Conservation (phyloP, 2,797 vertebrate genomes). For the Parauchenoglanis ngamensis region DNA sequence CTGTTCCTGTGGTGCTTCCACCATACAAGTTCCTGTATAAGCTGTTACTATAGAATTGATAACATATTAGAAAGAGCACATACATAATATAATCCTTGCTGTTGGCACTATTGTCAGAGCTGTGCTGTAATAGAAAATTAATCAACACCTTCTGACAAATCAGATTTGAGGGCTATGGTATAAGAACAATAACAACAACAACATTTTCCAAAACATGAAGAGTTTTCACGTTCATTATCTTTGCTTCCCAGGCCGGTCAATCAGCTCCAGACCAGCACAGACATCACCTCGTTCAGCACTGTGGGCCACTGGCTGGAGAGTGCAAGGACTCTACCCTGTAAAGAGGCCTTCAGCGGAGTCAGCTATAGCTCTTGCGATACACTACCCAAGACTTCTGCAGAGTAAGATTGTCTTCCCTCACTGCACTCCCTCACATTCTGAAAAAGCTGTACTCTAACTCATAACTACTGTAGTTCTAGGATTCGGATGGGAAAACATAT, state of each 20-base stretch:
- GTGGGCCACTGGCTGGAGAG: slow-evolving; percentile 92
- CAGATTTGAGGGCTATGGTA: background rate
- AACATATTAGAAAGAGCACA: background rate
- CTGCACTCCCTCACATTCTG: background rate
- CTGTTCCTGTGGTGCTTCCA: background rate
- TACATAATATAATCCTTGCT: background rate
- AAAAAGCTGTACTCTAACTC: background rate
- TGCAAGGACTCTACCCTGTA: slow-evolving; percentile 89
- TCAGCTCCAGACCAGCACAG: slow-evolving; percentile 88
- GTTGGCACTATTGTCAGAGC: background rate
- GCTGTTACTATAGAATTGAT: background rate
- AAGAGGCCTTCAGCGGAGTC: slow-evolving; percentile 93
- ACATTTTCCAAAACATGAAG: background rate
- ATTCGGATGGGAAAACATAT: slow-evolving; percentile 1
- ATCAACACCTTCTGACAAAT: background rate
- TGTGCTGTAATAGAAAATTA: background rate
- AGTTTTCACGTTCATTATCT: background rate
- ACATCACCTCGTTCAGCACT: slow-evolving; percentile 83
- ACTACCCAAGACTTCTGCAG: slow-evolving; percentile 93
- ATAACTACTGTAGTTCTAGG: slow-evolving; percentile 5
- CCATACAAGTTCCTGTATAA: background rate
- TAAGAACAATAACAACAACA: background rate
- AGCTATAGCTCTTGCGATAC: slow-evolving; percentile 97
- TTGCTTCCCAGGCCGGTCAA: slow-evolving; percentile 83
- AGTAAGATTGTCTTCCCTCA: slow-evolving; percentile 79